Evolutionary conservation across 2,888 invertebrate species (phyloP).

Genomic region (Eristalis pertinax): DNA sequence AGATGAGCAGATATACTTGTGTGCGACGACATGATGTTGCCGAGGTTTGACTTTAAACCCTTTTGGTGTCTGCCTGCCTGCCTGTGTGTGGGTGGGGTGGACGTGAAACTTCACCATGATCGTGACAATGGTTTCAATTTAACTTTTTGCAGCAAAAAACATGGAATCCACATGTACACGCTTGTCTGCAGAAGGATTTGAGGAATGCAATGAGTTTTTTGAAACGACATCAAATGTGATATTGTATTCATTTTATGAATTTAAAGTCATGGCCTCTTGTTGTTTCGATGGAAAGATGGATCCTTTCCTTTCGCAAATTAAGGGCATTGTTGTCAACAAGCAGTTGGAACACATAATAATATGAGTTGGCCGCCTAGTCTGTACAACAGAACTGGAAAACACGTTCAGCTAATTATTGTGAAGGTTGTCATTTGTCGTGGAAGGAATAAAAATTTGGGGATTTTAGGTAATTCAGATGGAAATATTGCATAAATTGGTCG

Average conservation of each 20-base stretch:
- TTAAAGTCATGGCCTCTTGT: background rate
- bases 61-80: background rate
- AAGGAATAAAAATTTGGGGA: too few relatives aligned
- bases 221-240: background rate
- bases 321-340: too few relatives aligned
- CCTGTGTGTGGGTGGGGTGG: background rate
- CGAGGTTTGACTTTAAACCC: constrained; percentile 12
- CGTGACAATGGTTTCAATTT: background rate
- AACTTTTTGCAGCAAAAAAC: background rate
- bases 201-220: background rate
- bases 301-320: too few relatives aligned
- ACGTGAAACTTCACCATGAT: background rate
- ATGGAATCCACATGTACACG: background rate
- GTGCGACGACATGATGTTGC: background rate
- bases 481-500: too few relatives aligned
- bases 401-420: too few relatives aligned
- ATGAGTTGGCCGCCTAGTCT: too few relatives aligned
- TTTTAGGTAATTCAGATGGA: too few relatives aligned
- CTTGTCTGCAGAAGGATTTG: background rate
- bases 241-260: background rate
- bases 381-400: too few relatives aligned
- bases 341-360: too few relatives aligned
- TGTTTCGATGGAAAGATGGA: background rate
- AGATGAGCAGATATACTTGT: constrained; percentile 11
- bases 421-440: too few relatives aligned